Percentiles rank a stretch among this genome's conserved stretches.
phyloP scores from a whole-genome alignment of 2,113 vertebrate genomes.

The Chloebia gouldiae region DNA sequence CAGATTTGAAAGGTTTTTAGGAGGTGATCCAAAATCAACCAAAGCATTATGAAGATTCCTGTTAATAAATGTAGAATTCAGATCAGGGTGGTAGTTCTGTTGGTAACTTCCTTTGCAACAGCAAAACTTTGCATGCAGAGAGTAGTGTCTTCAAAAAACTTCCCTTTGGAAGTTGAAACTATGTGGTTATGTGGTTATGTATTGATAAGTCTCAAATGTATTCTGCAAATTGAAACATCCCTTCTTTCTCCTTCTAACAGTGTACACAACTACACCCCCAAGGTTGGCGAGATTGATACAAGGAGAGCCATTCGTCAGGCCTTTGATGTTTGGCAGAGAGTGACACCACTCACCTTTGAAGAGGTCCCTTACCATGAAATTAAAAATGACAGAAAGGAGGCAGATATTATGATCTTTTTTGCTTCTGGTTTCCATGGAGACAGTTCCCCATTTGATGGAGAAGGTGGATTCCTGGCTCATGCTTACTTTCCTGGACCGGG shows the following conservation, averaged over 20 bases:
- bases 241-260: constrained; percentile 69
- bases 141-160: background rate
- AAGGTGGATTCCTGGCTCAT: constrained; percentile 96
- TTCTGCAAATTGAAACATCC: background rate
- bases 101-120: background rate
- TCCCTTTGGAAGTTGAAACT: background rate
- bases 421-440: constrained; percentile 98
- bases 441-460: constrained; percentile 96
- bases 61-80: background rate
- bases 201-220: background rate
- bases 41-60: background rate
- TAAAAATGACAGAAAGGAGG: constrained; percentile 93
- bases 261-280: constrained; percentile 97
- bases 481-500: constrained; percentile 97
- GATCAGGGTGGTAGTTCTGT: background rate
- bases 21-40: background rate
- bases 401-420: constrained; percentile 99
- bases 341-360: constrained; percentile 95
- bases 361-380: constrained; percentile 95
- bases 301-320: constrained; percentile 94
- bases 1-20: background rate
- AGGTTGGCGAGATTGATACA: constrained; percentile 94
- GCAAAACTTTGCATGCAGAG: background rate
- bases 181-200: background rate
- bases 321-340: constrained; percentile 97